Evolutionary conservation across 2,888 invertebrate genomes (phyloP).

Genomic region (Ectobius pallidus): DNA sequence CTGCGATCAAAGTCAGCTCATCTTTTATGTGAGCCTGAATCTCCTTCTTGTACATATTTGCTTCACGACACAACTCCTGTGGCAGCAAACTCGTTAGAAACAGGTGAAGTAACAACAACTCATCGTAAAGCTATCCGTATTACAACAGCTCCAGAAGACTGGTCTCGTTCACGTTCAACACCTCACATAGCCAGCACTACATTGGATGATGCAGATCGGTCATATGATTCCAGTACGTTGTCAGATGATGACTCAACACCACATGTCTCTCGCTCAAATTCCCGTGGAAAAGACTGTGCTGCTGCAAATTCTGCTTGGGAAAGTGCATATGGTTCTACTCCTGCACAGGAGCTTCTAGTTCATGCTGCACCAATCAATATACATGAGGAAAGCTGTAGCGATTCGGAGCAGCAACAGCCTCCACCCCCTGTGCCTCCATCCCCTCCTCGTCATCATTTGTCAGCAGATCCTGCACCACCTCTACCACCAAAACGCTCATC

Average conservation of each 20-base stretch:
- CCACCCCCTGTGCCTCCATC: constrained; percentile 1
- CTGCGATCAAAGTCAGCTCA: constrained; percentile 48
- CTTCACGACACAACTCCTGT: constrained; percentile 19
- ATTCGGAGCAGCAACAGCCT: background rate
- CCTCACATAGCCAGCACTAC: constrained; percentile 47
- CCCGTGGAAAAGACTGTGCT: constrained; percentile 54
- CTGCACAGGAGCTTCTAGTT: constrained; percentile 42
- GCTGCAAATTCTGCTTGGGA: constrained; percentile 48
- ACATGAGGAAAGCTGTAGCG: constrained; percentile 42
- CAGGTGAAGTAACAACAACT: background rate
- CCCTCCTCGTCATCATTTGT: background rate
- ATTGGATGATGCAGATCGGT: constrained; percentile 50
- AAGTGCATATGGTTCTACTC: constrained; percentile 41
- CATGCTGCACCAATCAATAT: constrained; percentile 48
- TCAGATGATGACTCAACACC: constrained; percentile 58
- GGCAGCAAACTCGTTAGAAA: background rate
- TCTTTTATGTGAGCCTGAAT: constrained; percentile 41
- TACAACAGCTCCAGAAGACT: constrained; percentile 30
- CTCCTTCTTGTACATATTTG: background rate
- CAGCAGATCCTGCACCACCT: constrained; percentile 63
- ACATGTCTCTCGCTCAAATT: constrained; percentile 56
- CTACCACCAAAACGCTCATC: constrained; percentile 64
- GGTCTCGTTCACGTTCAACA: constrained; percentile 47
- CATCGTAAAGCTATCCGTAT: background rate
- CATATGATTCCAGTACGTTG: constrained; percentile 55